Percentiles rank a stretch among this genome's conserved stretches.
Evolutionary conservation across 2,888 invertebrate species (phyloP).

Genomic region (Yponomeuta evonymella): DNA sequence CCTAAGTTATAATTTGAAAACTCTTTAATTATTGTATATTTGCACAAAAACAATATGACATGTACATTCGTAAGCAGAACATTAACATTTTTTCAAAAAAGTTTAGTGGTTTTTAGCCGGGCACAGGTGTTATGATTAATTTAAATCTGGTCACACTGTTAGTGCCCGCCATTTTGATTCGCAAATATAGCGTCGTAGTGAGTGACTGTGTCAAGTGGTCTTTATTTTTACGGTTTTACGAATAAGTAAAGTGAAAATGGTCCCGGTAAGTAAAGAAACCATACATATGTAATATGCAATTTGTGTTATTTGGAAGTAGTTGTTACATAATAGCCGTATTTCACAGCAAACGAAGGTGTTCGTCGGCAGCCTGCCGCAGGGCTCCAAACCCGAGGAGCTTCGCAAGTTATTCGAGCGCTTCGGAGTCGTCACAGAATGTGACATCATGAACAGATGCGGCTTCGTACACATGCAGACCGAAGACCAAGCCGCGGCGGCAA

Average conservation of each 20-base stretch:
- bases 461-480: constrained; percentile 93
- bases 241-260: constrained; percentile 38
- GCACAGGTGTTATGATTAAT: background rate
- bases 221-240: background rate
- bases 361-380: constrained; percentile 92
- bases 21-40: no score
- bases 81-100: no score
- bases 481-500: constrained; percentile 88
- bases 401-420: constrained; percentile 89
- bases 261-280: constrained; percentile 54
- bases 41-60: no score
- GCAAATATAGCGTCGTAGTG: background rate
- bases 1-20: no score
- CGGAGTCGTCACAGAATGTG: constrained; percentile 94
- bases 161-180: constrained; percentile 23
- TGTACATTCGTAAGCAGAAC: no score
- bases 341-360: constrained; percentile 90
- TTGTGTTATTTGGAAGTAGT: constrained; percentile 15
- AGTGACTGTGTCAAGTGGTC: background rate
- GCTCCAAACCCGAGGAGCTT: constrained; percentile 88
- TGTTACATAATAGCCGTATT: constrained; percentile 17
- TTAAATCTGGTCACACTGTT: background rate
- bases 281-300: background rate
- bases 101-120: no score
- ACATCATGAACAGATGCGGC: constrained; percentile 95